Base-by-base conservation (phyloP, 1,140 invertebrate species). In the Drosophila subpulchrella region DNA sequence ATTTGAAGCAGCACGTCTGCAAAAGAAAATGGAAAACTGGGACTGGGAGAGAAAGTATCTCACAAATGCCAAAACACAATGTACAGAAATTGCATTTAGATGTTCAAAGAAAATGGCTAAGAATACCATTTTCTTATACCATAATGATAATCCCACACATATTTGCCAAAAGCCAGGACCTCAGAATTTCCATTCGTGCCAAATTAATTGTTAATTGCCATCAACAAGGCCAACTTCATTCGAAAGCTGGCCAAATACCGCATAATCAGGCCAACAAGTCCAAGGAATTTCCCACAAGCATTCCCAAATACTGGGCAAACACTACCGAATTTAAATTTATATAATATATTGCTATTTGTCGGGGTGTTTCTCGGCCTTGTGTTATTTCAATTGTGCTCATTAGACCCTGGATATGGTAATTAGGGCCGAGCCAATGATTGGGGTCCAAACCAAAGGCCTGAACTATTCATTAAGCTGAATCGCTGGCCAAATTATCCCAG, bases 311-410 rank as follows among this genome's bases (percentile, higher is more conserved):
- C 56, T n/a, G 24, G 12, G 5, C 30, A 55, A 65, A 41, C 34
- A 39, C 11, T 13, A 41, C 15, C 12, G 27, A 34, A 56, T 42
- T 78, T 51, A 41, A 53, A 47, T 70, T 51, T 7, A 46, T 57
- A 44, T 42, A 77, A 77, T 70, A 70, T 62, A 57, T 57, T 46
- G 34, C 46, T 46, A 60, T 61, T 42, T 17, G 38, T 46, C 36
- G n/a, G 39, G 44, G 44, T 44, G 30, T 70, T 53, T 34, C 36
- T 36, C 12, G 17, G 12, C 38, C 57, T 54, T 47, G 41, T 61
- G 63, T 20, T 56, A 36, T 76, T 76, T 76, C 57, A 68, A 60
- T 77, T 77, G 44, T 62, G 63, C 75, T 78, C 75, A 78, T 77
- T 77, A 77, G 56, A 38, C 39, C 17, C 24, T 42, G 32, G 51